These are phyloP conservation scores for Hyperopisus bebe DNA, from an alignment of 2,113 vertebrate genomes.

Conservation along the genomic window DNA sequence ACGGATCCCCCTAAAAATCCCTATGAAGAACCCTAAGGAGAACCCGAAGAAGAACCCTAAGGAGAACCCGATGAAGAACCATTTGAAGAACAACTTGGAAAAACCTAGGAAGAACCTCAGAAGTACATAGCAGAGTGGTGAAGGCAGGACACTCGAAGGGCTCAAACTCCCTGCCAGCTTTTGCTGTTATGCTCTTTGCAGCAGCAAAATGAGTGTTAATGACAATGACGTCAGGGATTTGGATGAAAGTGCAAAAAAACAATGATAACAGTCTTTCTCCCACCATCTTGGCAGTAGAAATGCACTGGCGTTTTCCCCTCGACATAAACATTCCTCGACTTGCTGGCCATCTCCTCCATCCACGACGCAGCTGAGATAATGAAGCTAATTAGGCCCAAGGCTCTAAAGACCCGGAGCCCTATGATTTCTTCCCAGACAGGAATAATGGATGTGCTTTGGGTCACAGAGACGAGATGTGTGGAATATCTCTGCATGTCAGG, in stretches of 20 bases:
- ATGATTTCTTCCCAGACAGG: background rate
- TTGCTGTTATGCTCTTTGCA: background rate
- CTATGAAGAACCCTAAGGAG: background rate
- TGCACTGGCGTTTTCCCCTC: background rate
- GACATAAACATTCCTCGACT: background rate
- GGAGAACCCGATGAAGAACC: background rate
- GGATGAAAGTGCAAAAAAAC: background rate
- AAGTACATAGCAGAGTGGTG: background rate
- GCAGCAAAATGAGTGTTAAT: background rate
- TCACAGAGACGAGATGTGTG: background rate
- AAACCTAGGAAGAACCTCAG: background rate
- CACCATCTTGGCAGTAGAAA: background rate
- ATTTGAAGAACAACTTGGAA: background rate
- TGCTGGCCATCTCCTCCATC: background rate
- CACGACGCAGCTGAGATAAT: background rate
- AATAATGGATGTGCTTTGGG: background rate
- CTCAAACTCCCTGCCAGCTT: background rate
- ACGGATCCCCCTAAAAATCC: background rate
- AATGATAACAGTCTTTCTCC: background rate
- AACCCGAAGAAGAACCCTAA: background rate
- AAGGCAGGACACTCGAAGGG: background rate
- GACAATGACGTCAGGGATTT: background rate
- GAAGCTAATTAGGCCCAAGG: background rate
- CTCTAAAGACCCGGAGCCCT: background rate
- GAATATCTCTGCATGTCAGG: background rate